These are phyloP conservation scores for Saccostrea cuccullata DNA, from an alignment of 1,140 invertebrate genomes.

Conservation along the genomic window DNA sequence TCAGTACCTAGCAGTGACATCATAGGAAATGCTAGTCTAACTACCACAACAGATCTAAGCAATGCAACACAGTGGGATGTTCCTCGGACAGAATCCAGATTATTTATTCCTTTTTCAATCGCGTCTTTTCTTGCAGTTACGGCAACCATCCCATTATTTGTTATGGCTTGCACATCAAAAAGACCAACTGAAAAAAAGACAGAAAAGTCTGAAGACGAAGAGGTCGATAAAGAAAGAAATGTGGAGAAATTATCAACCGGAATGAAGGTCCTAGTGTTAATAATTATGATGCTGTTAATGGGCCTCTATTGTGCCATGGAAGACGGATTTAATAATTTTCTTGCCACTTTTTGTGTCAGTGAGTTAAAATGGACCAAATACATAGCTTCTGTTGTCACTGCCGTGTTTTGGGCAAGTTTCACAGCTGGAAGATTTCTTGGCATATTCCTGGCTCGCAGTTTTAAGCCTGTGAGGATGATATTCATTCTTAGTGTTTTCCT, in stretches of 20 bases:
- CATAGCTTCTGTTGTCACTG: constrained; percentile 50
- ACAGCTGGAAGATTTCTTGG: constrained; percentile 52
- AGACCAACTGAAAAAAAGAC: not conserved
- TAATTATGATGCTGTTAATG: constrained; percentile 44
- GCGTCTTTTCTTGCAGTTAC: not conserved
- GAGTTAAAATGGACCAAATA: constrained; percentile 59
- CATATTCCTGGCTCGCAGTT: constrained; percentile 53
- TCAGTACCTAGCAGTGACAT: not conserved
- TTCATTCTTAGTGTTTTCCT: constrained; percentile 12
- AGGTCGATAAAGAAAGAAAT: constrained; percentile 12
- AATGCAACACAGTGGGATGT: not conserved
- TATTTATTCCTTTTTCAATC: constrained; percentile 22
- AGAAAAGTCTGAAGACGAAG: not conserved
- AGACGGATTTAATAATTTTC: constrained; percentile 57
- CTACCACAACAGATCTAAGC: not conserved
- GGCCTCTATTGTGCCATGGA: constrained; percentile 60
- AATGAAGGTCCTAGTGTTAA: constrained; percentile 25
- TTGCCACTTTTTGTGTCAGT: constrained; percentile 60
- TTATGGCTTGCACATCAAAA: not conserved
- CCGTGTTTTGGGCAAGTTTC: constrained; percentile 60
- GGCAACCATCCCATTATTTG: constrained; percentile 2
- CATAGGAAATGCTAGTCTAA: not conserved
- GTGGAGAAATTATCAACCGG: not conserved
- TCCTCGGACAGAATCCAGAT: not conserved
- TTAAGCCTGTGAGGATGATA: constrained; percentile 24